Evolutionary conservation across 2,888 invertebrate species (phyloP).

Genomic region (Caenorhabditis plicata): DNA sequence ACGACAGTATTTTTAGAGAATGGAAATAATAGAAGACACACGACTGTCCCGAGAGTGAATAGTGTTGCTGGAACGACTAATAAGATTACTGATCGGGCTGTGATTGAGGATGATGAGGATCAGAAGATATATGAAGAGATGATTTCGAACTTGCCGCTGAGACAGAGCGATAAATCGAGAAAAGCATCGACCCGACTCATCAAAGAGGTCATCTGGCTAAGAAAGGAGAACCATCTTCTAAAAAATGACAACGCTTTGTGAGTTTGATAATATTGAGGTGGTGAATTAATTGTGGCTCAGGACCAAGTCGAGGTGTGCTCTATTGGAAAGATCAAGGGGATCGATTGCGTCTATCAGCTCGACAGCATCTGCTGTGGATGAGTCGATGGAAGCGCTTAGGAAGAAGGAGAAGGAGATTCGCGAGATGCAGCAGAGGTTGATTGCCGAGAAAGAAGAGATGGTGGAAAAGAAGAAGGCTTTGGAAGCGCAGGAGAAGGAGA

Average conservation of each 20-base stretch:
- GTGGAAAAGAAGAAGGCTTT: constrained; percentile 17
- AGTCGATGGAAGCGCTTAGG: constrained; percentile 45
- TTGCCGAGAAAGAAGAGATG: constrained; percentile 12
- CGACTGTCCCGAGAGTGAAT: constrained; percentile 43
- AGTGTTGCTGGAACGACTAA: constrained; percentile 6
- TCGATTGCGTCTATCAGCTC: constrained; percentile 14
- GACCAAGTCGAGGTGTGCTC: constrained; percentile 38
- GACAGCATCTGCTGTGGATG: constrained; percentile 25
- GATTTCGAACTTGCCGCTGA: constrained; percentile 18
- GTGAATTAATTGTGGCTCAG: constrained; percentile 9
- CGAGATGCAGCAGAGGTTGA: constrained; percentile 14
- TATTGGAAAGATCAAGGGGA: constrained; percentile 30
- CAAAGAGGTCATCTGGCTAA: constrained; percentile 27
- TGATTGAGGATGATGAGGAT: constrained; percentile 17
- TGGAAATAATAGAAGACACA: constrained; percentile 43
- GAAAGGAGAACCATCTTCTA: constrained; percentile 27
- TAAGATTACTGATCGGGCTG: constrained; percentile 13
- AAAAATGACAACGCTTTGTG: constrained; percentile 31
- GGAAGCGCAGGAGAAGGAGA: constrained; percentile 19
- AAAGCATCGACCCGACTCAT: constrained; percentile 28
- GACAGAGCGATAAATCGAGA: constrained; percentile 18
- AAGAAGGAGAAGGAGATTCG: constrained; percentile 42
- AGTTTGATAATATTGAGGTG: constrained; percentile 3
- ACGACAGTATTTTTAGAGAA: too few relatives aligned
- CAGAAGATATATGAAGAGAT: constrained; percentile 24